Conservation (phyloP, 1,140 invertebrate genomes). For the Ectropis grisescens region DNA sequence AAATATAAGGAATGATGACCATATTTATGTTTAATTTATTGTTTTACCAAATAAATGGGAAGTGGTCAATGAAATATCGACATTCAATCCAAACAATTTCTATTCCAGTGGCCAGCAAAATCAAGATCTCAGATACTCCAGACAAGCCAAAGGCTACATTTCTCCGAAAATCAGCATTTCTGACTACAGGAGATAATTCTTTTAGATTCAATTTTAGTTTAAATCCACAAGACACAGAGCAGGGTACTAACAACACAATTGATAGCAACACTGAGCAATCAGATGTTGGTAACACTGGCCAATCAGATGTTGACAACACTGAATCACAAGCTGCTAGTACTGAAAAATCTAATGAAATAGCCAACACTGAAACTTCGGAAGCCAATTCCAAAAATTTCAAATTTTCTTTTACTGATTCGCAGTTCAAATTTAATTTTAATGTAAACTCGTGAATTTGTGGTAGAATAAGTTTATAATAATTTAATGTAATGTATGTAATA, state of each 20-base stretch:
- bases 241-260: conserved; percentile 7
- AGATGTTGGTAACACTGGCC: conserved; percentile 11
- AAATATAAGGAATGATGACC: too few species aligned
- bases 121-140: conserved; percentile 51
- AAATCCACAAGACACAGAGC: conserved; percentile 12
- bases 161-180: conserved; percentile 53
- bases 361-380: neutral
- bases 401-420: conserved; percentile 34
- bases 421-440: conserved; percentile 60
- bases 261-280: conserved; percentile 14
- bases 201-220: conserved; percentile 50
- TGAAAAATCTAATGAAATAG: conserved; percentile 1
- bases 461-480: too few species aligned
- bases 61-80: too few species aligned
- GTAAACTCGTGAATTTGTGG: too few species aligned
- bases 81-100: too few species aligned
- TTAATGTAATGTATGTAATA: conserved; percentile 2
- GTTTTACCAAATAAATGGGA: too few species aligned
- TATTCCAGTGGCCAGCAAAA: conserved; percentile 63
- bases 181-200: conserved; percentile 42
- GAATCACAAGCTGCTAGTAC: conserved; percentile 7
- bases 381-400: conserved; percentile 28
- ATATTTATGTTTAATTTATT: too few species aligned
- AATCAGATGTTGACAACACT: conserved; percentile 11
- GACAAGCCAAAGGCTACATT: conserved; percentile 56